Evolutionary conservation across 2,797 vertebrate species (phyloP), one percentile per base, ranked within the genome.

Genomic region (Crocodylus rhombifer): DNA sequence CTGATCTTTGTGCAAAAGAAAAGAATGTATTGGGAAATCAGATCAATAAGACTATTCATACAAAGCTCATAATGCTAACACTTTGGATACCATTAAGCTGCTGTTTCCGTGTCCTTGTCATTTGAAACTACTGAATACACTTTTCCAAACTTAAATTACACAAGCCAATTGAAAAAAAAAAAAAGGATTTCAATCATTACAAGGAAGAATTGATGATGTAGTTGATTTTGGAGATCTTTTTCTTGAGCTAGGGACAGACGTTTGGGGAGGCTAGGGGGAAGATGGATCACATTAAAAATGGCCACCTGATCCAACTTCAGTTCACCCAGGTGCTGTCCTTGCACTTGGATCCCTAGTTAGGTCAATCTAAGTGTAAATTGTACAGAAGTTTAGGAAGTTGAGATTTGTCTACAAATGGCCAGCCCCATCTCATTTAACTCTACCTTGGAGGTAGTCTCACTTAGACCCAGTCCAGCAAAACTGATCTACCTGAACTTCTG

Each of bases 11-110:
- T 87, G 88, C 76, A 88, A 81, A 64, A 77, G 85, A 81, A 91
- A 76, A 87, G 92, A 82, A 93, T 81, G 85, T 58, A 82, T 92
- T 86, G 36, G 77, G 77, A 76, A 93, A 81, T 83, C 77, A 14
- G 80, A 80, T 87, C 89, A 42, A 1, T 90, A 75, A 86, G 76
- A 75, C 82, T 93, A 15, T 89, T 89, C 87, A 90, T 86, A 88
- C 80, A 81, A 80, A 88, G 90, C 91, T 88, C 82, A 77, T 33
- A 80, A 51, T 86, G 67, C 67, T 82, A 92, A 86, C 17, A 21
- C 42, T 87, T 93, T 23, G 77, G 75, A 82, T 86, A 77, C 87
- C 58, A 57, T 86, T 92, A 87, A 93, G 69, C 84, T 94, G 87
- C 74, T 95, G 74, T 84, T 78, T 91, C 58, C 81, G n/a, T 61